A percentile compares a stretch with the other conserved stretches of the same genome.
Conservation (phyloP, 2,113 vertebrate genomes). For the Notothenia rossii region DNA sequence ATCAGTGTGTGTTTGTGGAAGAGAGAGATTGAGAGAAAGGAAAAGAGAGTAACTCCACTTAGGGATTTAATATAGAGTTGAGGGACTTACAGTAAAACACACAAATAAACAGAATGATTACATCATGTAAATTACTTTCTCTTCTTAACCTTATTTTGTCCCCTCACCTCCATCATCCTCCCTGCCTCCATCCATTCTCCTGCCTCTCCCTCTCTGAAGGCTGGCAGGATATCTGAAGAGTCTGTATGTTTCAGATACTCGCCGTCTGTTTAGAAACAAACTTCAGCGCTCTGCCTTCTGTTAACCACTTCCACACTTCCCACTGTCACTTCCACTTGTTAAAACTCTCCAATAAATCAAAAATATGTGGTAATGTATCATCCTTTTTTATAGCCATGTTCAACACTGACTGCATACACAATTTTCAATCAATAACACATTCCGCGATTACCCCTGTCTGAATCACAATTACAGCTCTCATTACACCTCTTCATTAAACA, state of each 20-base stretch:
- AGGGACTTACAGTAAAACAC: conserved; percentile 35
- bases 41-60: conserved; percentile 39
- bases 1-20: not conserved
- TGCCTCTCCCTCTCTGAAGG: conserved; percentile 18
- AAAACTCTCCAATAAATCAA: conserved; percentile 31
- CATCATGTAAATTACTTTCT: no score
- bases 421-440: not conserved
- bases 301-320: conserved; percentile 47
- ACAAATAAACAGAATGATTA: conserved; percentile 20
- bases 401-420: conserved; percentile 6
- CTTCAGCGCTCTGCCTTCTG: conserved; percentile 38
- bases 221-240: conserved; percentile 56
- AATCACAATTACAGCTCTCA: not conserved
- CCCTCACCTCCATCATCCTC: conserved; percentile 12
- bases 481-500: not conserved
- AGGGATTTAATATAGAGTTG: conserved; percentile 35
- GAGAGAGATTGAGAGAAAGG: conserved; percentile 25
- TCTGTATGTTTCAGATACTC: conserved; percentile 52
- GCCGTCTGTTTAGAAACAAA: conserved; percentile 67
- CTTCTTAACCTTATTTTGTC: not conserved
- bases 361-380: conserved; percentile 31
- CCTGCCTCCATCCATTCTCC: not conserved
- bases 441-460: no score
- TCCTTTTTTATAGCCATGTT: conserved; percentile 17
- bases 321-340: conserved; percentile 18